Base-by-base conservation (phyloP, 2,113 vertebrate genomes). In the Mesembrinibis cayennensis region DNA sequence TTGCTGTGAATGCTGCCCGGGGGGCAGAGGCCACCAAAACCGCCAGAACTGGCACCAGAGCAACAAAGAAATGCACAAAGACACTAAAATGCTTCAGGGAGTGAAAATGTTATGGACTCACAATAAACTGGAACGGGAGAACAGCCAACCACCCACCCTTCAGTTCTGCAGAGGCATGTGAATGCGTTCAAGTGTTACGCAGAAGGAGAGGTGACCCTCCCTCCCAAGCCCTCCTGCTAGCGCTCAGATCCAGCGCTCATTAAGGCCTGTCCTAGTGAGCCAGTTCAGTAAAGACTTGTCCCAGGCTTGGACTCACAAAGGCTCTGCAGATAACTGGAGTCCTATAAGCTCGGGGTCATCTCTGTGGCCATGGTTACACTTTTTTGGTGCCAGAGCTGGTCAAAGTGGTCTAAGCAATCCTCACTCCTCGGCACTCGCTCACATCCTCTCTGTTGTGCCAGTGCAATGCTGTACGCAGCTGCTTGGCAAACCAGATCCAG, bases 391-490 rank as follows among this genome's bases (percentile, higher is more conserved):
- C 45, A 44, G 69, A 25, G 53, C 74, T 87, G 13, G 87, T 82
- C 16, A 21, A 90, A 83, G 86, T 5, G 3, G 21, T 66, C 40
- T 32, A n/a, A 72, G 44, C 34, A 74, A 65, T 29, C 52, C n/a
- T 26, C 82, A 0, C 16, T 49, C 29, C 55, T 59, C 10, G 0
- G 56, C 49, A 12, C 16, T 82, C 0, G 0, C 47, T 79, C 65
- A 11, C 52, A 82, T 65, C 52, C 38, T 74, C 38, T 40, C 72
- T 78, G 10, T n/a, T 50, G 30, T 71, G 65, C 61, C 70, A 67
- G 49, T 0, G 0, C 73, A 63, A 71, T 8, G 4, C 17, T 53
- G 6, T 13, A 59, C 0, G 2, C 55, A 44, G 30, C 52, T 76
- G 56, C 73, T 27, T 17, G 23, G 56, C 69, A 84, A 93, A 87